A percentile compares a stretch with the other conserved stretches of the same genome.
These are phyloP conservation scores for Chiloscyllium punctatum DNA, from an alignment of 2,797 vertebrate species.

Conservation along the genomic window DNA sequence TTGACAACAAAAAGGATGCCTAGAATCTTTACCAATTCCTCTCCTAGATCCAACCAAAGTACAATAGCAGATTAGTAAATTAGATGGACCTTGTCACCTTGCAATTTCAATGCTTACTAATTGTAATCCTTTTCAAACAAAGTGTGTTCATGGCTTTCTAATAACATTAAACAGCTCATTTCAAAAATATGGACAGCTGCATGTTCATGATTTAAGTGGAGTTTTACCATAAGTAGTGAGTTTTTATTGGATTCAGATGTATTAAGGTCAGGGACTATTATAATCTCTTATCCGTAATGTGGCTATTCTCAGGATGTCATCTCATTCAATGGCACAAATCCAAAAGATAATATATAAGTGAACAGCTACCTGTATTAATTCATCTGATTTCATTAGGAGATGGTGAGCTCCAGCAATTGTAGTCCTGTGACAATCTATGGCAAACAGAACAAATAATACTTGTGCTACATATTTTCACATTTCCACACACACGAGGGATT, in stretches of 20 bases:
- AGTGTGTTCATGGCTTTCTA: neutral
- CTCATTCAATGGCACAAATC: neutral
- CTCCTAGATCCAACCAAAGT: too few relatives aligned
- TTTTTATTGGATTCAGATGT: constrained; percentile 9
- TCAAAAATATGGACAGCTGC: neutral
- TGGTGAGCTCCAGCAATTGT: neutral
- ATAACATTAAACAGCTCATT: neutral
- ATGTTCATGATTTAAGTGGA: neutral
- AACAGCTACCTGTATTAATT: neutral
- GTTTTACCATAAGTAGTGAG: constrained; percentile 21
- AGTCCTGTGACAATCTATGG: neutral
- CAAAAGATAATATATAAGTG: constrained; percentile 3
- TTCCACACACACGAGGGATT: neutral
- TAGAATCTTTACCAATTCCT: too few relatives aligned
- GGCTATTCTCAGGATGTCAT: neutral
- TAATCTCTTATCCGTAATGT: constrained; percentile 16
- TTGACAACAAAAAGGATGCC: too few relatives aligned
- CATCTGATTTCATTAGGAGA: neutral
- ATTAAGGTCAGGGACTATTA: constrained; percentile 29
- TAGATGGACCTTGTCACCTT: neutral
- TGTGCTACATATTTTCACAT: neutral
- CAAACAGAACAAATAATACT: neutral
- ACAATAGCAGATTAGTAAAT: neutral
- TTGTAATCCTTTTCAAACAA: neutral
- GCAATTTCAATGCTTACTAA: neutral